These are phyloP conservation scores for Spinus olivaceus DNA, from an alignment of 2,797 vertebrate species.

Conservation along the genomic window DNA sequence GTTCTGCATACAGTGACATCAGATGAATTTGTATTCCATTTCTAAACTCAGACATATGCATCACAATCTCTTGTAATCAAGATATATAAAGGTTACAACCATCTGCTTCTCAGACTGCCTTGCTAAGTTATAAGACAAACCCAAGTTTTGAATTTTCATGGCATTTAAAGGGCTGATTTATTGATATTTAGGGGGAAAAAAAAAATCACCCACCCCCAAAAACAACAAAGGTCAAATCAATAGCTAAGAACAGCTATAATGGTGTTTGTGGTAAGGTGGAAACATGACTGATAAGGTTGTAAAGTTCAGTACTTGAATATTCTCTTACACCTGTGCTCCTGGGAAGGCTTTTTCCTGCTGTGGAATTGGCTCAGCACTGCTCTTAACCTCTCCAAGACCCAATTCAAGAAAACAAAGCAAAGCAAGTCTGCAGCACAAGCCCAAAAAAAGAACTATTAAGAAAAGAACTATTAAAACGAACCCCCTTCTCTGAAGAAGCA, in stretches of 20 bases:
- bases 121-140: conserved; percentile 36
- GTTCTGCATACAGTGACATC: not conserved
- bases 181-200: conserved; percentile 2
- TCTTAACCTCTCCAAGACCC: not conserved
- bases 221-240: conserved; percentile 69
- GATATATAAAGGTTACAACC: conserved; percentile 3
- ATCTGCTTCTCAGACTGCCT: not conserved
- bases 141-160: conserved; percentile 56
- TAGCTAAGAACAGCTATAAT: conserved; percentile 55
- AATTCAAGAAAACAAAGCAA: not conserved
- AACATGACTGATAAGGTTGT: conserved; percentile 53
- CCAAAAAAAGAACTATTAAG: not conserved
- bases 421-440: not conserved
- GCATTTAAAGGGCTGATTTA: conserved; percentile 58
- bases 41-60: not conserved
- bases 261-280: not conserved
- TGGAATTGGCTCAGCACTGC: conserved; percentile 2
- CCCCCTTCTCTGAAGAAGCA: not conserved
- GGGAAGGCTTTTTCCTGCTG: conserved; percentile 27
- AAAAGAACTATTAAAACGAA: not conserved
- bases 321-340: conserved; percentile 14
- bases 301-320: conserved; percentile 33
- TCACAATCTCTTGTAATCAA: conserved; percentile 5
- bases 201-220: not conserved
- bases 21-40: not conserved